phyloP scores from a whole-genome alignment of 2,888 invertebrate genomes.

The Eremobia ochroleuca region DNA sequence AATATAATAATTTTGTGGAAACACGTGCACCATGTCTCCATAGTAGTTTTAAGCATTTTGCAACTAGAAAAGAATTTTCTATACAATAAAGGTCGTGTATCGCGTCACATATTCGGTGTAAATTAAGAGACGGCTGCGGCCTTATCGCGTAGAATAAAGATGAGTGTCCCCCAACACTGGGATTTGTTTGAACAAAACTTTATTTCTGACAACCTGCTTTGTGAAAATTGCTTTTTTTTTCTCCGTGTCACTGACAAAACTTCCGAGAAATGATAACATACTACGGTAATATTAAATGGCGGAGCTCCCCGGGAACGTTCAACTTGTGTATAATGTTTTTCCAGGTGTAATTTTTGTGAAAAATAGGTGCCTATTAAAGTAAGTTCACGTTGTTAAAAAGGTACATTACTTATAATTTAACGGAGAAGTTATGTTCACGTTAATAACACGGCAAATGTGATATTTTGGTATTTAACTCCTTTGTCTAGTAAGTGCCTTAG shows the following conservation, averaged over 20 bases:
- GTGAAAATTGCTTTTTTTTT: slow-evolving; percentile 72
- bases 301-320: slow-evolving; percentile 53
- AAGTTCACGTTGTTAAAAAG: slow-evolving; percentile 60
- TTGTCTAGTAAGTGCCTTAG: slow-evolving; percentile 14
- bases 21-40: slow-evolving; percentile 47
- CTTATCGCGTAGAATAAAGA: slow-evolving; percentile 75
- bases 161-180: slow-evolving; percentile 73
- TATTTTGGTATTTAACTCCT: slow-evolving; percentile 25
- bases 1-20: slow-evolving; percentile 53
- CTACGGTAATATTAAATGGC: slow-evolving; percentile 70
- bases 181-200: slow-evolving; percentile 75
- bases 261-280: slow-evolving; percentile 64
- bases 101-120: slow-evolving; percentile 78
- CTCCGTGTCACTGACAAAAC: slow-evolving; percentile 65
- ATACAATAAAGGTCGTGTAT: slow-evolving; percentile 62
- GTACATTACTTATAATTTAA: slow-evolving; percentile 64
- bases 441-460: slow-evolving; percentile 43
- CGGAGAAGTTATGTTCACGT: slow-evolving; percentile 52
- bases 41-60: slow-evolving; percentile 51
- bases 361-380: slow-evolving; percentile 63
- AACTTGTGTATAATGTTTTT: slow-evolving; percentile 70
- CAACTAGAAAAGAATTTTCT: slow-evolving; percentile 55
- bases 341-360: slow-evolving; percentile 69
- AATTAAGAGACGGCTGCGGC: slow-evolving; percentile 80
- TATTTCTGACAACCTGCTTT: slow-evolving; percentile 57